Percentiles rank a stretch among this genome's conserved stretches.
Conservation (phyloP, 2,888 invertebrate species). For the Marronus borbonicus region DNA sequence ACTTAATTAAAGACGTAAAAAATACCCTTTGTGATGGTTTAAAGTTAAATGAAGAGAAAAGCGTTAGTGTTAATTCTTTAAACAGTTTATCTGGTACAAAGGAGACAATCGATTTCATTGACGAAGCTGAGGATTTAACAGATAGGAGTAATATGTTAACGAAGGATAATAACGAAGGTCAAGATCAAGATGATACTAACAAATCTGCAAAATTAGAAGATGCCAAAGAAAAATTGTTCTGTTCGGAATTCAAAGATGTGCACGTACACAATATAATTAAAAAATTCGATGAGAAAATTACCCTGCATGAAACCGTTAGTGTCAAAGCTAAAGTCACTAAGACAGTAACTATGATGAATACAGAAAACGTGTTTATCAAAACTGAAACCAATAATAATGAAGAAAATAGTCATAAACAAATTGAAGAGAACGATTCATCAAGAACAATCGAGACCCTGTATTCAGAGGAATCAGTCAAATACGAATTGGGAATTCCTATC, state of each 20-base stretch:
- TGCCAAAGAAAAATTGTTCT: slow-evolving; percentile 34
- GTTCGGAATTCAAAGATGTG: slow-evolving; percentile 65
- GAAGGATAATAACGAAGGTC: slow-evolving; percentile 31
- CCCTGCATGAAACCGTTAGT: slow-evolving; percentile 43
- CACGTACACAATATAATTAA: slow-evolving; percentile 68
- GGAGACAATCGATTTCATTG: slow-evolving; percentile 68
- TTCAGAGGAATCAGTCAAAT: slow-evolving; percentile 57
- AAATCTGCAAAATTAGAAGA: slow-evolving; percentile 3
- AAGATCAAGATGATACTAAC: too few species aligned
- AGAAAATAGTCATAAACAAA: slow-evolving; percentile 8
- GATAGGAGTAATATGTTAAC: slow-evolving; percentile 68
- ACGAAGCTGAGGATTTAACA: slow-evolving; percentile 62
- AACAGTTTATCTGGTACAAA: slow-evolving; percentile 64
- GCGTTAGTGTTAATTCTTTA: slow-evolving; percentile 68
- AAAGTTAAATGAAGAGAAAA: slow-evolving; percentile 66
- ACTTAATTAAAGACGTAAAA: slow-evolving; percentile 31
- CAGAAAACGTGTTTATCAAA: slow-evolving; percentile 61
- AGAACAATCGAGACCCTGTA: slow-evolving; percentile 60
- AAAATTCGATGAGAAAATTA: slow-evolving; percentile 65
- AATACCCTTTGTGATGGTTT: slow-evolving; percentile 40
- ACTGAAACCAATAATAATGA: slow-evolving; percentile 55
- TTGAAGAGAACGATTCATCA: not conserved
- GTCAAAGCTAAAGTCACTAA: slow-evolving; percentile 47
- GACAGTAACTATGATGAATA: slow-evolving; percentile 4
- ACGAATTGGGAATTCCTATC: slow-evolving; percentile 64